Percentiles rank a stretch among this genome's conserved stretches.
phyloP scores from a whole-genome alignment of 2,113 vertebrate genomes.

The Phaethon lepturus region DNA sequence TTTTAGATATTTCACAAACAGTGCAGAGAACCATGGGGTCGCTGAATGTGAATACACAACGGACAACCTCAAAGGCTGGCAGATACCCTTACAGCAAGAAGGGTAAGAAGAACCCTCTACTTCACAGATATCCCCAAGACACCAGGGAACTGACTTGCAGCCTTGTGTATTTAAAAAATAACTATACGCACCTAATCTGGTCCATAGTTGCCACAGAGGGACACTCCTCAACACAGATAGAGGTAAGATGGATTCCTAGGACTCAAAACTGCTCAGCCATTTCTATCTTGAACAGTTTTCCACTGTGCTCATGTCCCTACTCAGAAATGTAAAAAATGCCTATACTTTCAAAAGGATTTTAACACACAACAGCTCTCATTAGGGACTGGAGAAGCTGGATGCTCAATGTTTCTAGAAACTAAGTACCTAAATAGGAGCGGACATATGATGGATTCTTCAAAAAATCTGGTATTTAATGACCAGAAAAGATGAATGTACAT shows the following conservation, averaged over 20 bases:
- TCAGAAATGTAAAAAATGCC: neutral
- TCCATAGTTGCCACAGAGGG: neutral
- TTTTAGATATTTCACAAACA: neutral
- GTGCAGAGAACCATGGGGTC: neutral
- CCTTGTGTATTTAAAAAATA: neutral
- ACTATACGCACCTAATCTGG: neutral
- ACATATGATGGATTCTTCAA: neutral
- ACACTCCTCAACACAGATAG: neutral
- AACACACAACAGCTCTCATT: neutral
- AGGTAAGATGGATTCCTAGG: neutral
- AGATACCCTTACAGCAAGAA: neutral
- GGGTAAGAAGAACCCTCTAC: neutral
- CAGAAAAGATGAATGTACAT: neutral
- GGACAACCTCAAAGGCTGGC: neutral
- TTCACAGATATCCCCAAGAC: neutral
- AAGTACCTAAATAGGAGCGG: neutral
- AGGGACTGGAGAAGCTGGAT: neutral
- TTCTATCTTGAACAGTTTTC: neutral
- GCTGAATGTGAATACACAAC: neutral
- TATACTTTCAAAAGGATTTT: neutral
- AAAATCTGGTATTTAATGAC: neutral
- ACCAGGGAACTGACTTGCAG: neutral
- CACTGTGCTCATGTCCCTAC: neutral
- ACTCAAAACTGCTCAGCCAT: neutral
- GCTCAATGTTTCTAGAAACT: neutral